Evolutionary conservation across 2,888 invertebrate species (phyloP).

Genomic region (Morinoia aosen): DNA sequence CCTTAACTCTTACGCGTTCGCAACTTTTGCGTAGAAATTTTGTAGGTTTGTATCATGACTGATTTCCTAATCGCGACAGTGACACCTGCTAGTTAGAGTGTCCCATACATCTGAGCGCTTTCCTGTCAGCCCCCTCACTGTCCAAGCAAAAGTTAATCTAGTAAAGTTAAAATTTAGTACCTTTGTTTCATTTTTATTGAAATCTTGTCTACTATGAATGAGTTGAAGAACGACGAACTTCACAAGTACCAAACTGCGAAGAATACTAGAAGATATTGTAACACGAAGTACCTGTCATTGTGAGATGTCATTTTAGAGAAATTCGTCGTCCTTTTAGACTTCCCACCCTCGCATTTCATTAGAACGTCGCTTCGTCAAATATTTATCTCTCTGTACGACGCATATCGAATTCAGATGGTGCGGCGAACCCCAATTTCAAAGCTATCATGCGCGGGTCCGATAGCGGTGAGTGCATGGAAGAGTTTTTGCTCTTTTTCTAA

Average conservation of each 20-base stretch:
- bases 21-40: not conserved
- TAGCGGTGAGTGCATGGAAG: not conserved
- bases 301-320: not conserved
- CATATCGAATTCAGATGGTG: not conserved
- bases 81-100: not conserved
- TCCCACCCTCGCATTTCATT: not conserved
- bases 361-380: not conserved
- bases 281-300: not conserved
- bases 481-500: conserved; percentile 39
- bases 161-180: not conserved
- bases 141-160: not conserved
- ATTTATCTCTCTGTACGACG: not conserved
- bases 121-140: not conserved
- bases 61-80: not conserved
- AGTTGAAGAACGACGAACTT: not conserved
- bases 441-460: not conserved
- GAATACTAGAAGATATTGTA: not conserved
- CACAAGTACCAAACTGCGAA: not conserved
- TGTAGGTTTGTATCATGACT: not conserved
- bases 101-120: not conserved
- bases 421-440: not conserved
- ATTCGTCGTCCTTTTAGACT: not conserved
- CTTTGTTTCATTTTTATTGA: not conserved
- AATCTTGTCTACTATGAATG: not conserved
- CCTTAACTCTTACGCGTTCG: not conserved